These are phyloP conservation scores for Gasterosteus aculeatus DNA, from an alignment of 2,113 vertebrate species.

Conservation along the genomic window DNA sequence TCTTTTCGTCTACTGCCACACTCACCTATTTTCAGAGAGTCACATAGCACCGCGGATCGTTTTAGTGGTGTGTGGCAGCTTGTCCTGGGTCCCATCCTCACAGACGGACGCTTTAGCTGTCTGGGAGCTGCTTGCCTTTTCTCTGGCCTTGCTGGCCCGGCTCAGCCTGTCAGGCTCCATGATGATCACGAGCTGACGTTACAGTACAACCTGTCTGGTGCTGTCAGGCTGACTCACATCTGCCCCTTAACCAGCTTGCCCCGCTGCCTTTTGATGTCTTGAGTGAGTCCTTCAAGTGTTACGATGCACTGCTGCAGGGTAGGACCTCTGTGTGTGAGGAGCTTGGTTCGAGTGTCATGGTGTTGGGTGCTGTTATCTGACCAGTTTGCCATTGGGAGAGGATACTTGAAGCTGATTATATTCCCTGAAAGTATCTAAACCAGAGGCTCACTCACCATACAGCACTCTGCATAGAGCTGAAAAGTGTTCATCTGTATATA, in stretches of 20 bases:
- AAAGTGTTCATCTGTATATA: constrained; percentile 6
- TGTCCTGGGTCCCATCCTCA: constrained; percentile 55
- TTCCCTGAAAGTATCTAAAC: constrained; percentile 14
- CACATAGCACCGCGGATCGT: constrained; percentile 54
- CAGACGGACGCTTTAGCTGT: constrained; percentile 61
- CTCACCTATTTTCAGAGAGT: constrained; percentile 58
- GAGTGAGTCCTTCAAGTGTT: constrained; percentile 51
- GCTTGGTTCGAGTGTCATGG: constrained; percentile 35
- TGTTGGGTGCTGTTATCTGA: constrained; percentile 34
- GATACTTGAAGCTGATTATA: constrained; percentile 29
- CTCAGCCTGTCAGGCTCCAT: constrained; percentile 74
- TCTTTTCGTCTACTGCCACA: constrained; percentile 15
- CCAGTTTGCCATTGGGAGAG: constrained; percentile 35
- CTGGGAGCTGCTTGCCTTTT: constrained; percentile 67
- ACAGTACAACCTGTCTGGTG: constrained; percentile 76
- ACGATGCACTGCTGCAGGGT: constrained; percentile 41
- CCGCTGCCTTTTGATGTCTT: constrained; percentile 60
- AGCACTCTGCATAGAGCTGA: constrained; percentile 8
- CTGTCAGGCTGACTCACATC: constrained; percentile 76
- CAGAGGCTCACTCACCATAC: constrained; percentile 20
- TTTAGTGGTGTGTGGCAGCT: constrained; percentile 52
- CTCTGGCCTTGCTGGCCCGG: constrained; percentile 62
- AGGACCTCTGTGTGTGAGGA: constrained; percentile 20
- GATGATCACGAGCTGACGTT: constrained; percentile 75
- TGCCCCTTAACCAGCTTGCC: constrained; percentile 67